Percentiles rank a stretch among this genome's conserved stretches.
These are phyloP conservation scores for Channallabes apus DNA, from an alignment of 2,797 vertebrate genomes.

Conservation along the genomic window DNA sequence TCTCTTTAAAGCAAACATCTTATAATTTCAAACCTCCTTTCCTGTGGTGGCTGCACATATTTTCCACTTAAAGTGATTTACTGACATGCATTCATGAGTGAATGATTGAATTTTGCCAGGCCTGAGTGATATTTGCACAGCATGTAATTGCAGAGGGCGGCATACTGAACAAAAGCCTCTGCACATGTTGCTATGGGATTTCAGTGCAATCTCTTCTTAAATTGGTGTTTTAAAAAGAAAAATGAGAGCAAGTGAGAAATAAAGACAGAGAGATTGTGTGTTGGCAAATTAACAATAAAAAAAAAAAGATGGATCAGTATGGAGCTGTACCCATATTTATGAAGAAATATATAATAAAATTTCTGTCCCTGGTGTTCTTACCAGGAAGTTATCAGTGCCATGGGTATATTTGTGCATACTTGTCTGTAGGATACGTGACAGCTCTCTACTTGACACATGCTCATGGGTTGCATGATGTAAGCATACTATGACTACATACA, in stretches of 20 bases:
- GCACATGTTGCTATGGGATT: constrained; percentile 79
- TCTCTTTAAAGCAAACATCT: constrained; percentile 61
- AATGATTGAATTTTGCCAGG: constrained; percentile 63
- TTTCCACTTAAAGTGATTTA: constrained; percentile 71
- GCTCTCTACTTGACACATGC: constrained; percentile 16
- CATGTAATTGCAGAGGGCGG: constrained; percentile 83
- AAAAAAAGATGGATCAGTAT: constrained; percentile 49
- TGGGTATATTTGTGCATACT: constrained; percentile 35
- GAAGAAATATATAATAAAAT: constrained; percentile 50
- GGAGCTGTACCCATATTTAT: constrained; percentile 55
- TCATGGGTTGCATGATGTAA: constrained; percentile 19
- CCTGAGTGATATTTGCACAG: constrained; percentile 85
- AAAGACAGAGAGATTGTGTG: constrained; percentile 36
- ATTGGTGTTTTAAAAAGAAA: constrained; percentile 74
- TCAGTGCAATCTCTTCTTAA: constrained; percentile 84
- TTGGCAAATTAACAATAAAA: constrained; percentile 61
- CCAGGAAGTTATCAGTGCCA: constrained; percentile 27
- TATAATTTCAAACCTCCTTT: constrained; percentile 41
- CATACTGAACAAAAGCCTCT: constrained; percentile 78
- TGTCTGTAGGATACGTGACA: constrained; percentile 41
- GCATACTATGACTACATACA: neutral
- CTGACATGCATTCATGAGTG: constrained; percentile 79
- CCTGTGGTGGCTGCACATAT: constrained; percentile 45
- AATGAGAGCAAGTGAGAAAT: constrained; percentile 34
- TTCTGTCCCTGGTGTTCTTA: constrained; percentile 65